Conservation (phyloP, 2,113 vertebrate species). For the Equus quagga region DNA sequence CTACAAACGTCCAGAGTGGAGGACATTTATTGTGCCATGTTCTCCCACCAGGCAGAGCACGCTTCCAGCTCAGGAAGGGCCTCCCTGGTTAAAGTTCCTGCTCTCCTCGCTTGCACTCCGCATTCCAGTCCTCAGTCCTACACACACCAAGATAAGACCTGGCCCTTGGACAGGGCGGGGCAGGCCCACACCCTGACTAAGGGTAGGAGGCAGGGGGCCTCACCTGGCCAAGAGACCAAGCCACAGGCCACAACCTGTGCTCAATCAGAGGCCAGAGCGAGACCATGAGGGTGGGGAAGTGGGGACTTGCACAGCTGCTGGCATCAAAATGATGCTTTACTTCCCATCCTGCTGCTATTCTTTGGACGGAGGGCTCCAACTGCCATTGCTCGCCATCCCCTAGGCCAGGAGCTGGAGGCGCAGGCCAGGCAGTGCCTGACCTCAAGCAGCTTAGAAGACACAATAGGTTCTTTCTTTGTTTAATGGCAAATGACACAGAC, state of each 20-base stretch:
- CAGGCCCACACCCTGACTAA: not conserved
- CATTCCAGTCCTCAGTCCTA: not conserved
- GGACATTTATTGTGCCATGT: not conserved
- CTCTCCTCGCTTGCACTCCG: not conserved
- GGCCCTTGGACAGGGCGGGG: not conserved
- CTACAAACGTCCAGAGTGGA: accelerated
- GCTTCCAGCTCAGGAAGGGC: not conserved
- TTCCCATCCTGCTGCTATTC: not conserved
- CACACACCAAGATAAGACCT: not conserved
- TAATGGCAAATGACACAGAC: not conserved
- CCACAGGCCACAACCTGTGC: not conserved
- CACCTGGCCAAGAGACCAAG: not conserved
- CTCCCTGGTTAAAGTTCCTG: not conserved
- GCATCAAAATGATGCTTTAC: not conserved
- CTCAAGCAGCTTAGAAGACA: not conserved
- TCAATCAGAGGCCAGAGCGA: not conserved
- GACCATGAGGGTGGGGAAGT: not conserved
- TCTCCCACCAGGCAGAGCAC: not conserved
- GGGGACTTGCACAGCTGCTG: not conserved
- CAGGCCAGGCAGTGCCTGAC: not conserved
- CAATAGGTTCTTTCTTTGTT: not conserved
- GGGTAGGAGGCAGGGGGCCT: not conserved
- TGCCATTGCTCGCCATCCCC: accelerated
- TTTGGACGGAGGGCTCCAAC: not conserved
- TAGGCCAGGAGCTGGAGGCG: not conserved